Evolutionary conservation across 2,797 vertebrate species (phyloP).

Genomic region (Mallotus villosus): DNA sequence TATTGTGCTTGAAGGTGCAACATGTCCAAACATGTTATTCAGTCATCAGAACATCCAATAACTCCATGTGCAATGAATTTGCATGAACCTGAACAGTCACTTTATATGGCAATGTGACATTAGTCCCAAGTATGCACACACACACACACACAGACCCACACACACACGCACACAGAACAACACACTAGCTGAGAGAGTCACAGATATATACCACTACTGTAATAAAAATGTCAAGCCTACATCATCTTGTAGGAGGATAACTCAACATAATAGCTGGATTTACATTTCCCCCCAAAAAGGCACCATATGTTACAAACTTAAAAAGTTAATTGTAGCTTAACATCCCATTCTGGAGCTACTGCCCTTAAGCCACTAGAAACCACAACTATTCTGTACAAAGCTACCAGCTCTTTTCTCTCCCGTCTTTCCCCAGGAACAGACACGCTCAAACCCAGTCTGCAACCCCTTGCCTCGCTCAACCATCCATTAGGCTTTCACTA

Average conservation of each 20-base stretch:
- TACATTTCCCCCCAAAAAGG: constrained; percentile 53
- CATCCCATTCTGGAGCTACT: constrained; percentile 72
- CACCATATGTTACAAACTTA: constrained; percentile 73
- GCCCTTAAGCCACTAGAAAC: constrained; percentile 74
- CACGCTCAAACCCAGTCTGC: constrained; percentile 46
- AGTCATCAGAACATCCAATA: constrained; percentile 58
- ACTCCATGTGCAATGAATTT: constrained; percentile 56
- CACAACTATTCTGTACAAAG: constrained; percentile 73
- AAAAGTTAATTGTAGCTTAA: constrained; percentile 79
- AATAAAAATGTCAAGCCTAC: constrained; percentile 12
- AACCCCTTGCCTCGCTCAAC: constrained; percentile 12
- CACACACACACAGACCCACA: neutral
- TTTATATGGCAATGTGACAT: constrained; percentile 44
- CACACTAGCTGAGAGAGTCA: constrained; percentile 23
- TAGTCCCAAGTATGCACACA: constrained; percentile 33
- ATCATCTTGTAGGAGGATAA: constrained; percentile 40
- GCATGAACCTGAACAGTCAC: constrained; percentile 47
- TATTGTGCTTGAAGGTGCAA: constrained; percentile 18
- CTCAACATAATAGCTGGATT: constrained; percentile 45
- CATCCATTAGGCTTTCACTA: constrained; percentile 26
- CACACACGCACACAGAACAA: constrained; percentile 17
- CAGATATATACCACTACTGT: constrained; percentile 17
- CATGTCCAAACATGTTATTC: constrained; percentile 57
- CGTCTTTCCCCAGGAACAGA: constrained; percentile 52
- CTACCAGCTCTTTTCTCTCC: constrained; percentile 62